Evolutionary conservation across 2,797 vertebrate genomes (phyloP).

Genomic region (Numenius phaeopus): DNA sequence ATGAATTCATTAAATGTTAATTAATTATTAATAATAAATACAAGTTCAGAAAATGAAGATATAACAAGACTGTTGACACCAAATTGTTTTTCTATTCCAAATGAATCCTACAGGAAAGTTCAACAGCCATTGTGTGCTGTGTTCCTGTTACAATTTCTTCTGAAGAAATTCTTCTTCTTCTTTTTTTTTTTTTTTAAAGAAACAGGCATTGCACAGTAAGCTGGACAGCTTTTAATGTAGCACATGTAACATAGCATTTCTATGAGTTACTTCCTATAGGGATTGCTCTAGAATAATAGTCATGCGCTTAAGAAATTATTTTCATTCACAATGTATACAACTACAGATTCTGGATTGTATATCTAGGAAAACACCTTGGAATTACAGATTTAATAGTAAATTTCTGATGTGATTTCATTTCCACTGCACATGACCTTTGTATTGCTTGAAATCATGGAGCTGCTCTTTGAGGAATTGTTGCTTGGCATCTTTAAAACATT

Average conservation of each 20-base stretch:
- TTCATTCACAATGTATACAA: background rate
- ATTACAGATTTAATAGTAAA: background rate
- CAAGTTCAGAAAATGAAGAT: background rate
- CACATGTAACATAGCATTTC: background rate
- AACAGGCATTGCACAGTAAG: background rate
- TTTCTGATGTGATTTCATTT: background rate
- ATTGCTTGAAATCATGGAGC: background rate
- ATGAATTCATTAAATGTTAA: background rate
- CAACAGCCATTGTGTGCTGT: background rate
- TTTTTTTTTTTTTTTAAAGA: background rate
- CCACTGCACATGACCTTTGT: background rate
- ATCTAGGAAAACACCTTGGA: background rate
- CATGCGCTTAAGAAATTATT: background rate
- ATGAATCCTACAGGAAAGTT: background rate
- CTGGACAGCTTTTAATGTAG: background rate
- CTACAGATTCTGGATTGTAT: background rate
- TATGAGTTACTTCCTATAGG: background rate
- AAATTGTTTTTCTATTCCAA: background rate
- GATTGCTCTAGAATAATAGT: background rate
- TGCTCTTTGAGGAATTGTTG: background rate
- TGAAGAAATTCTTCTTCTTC: too few species aligned
- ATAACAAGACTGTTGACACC: background rate
- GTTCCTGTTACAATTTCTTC: background rate
- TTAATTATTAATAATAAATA: background rate
- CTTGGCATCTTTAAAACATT: background rate